Percentiles rank a stretch among this genome's conserved stretches.
phyloP scores from a whole-genome alignment of 1,140 invertebrate genomes.

The Eriosoma lanigerum region DNA sequence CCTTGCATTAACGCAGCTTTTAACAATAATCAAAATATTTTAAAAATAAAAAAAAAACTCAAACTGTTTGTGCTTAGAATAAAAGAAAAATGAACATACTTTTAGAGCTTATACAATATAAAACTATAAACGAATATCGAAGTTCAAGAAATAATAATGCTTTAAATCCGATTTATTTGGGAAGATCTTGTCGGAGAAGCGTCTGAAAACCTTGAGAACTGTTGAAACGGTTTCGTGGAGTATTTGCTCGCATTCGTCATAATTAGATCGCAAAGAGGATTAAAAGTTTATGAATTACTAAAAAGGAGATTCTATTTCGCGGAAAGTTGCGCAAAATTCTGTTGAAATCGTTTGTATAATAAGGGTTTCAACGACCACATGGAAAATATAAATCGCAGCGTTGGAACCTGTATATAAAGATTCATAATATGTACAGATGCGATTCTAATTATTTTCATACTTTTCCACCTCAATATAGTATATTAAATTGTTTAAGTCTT shows the following conservation, averaged over 20 bases:
- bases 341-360: neutral
- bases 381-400: neutral
- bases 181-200: neutral
- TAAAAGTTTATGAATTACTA: conserved; percentile 34
- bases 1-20: too few species aligned
- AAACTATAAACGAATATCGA: neutral
- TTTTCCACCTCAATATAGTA: too few species aligned
- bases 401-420: too few species aligned
- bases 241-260: neutral
- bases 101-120: neutral
- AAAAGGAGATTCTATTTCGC: neutral
- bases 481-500: too few species aligned
- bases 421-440: too few species aligned
- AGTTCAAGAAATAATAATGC: neutral
- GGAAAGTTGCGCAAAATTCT: neutral
- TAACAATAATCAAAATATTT: too few species aligned
- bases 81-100: too few species aligned
- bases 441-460: too few species aligned
- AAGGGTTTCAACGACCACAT: neutral
- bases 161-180: conserved; percentile 5
- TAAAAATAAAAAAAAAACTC: too few species aligned
- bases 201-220: too few species aligned
- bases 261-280: neutral
- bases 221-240: neutral
- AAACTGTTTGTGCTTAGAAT: too few species aligned